phyloP scores from a whole-genome alignment of 2,888 invertebrate genomes.

The Chalcis sispes region DNA sequence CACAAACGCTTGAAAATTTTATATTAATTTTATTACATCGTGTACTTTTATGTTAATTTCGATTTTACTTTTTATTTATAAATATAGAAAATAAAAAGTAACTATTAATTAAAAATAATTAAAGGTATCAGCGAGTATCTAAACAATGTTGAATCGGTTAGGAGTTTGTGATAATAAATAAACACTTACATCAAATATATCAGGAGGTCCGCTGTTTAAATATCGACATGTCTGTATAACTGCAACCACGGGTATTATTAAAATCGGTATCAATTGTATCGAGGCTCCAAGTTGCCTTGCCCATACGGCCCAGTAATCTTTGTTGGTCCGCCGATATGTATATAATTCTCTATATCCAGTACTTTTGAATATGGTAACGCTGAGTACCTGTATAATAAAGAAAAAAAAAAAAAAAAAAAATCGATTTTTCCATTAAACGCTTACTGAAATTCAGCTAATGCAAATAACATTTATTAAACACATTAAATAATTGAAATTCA shows the following conservation, averaged over 20 bases:
- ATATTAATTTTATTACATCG: too few relatives aligned
- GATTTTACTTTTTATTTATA: neutral
- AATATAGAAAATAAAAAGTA: neutral
- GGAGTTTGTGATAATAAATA: neutral
- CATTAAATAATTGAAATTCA: neutral
- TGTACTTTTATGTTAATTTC: too few relatives aligned
- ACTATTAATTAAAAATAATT: too few relatives aligned
- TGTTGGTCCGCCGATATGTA: conserved; percentile 79
- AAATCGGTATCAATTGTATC: conserved; percentile 84
- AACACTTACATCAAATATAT: conserved; percentile 89
- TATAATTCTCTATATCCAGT: conserved; percentile 84
- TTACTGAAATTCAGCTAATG: too few relatives aligned
- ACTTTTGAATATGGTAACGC: conserved; percentile 84
- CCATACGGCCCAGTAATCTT: conserved; percentile 89
- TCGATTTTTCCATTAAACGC: too few relatives aligned
- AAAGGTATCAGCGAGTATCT: too few relatives aligned
- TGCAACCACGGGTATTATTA: conserved; percentile 85
- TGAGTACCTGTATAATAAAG: conserved; percentile 77
- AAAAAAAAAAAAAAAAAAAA: conserved; percentile 84
- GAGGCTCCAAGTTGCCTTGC: conserved; percentile 85
- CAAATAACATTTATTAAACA: neutral
- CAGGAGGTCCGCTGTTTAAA: conserved; percentile 88
- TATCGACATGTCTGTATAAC: conserved; percentile 87
- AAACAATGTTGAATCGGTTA: too few relatives aligned
- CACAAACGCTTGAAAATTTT: too few relatives aligned